Percentiles rank a stretch among this genome's conserved stretches.
phyloP scores from a whole-genome alignment of 2,113 vertebrate genomes.

The Bubalus kerabau region DNA sequence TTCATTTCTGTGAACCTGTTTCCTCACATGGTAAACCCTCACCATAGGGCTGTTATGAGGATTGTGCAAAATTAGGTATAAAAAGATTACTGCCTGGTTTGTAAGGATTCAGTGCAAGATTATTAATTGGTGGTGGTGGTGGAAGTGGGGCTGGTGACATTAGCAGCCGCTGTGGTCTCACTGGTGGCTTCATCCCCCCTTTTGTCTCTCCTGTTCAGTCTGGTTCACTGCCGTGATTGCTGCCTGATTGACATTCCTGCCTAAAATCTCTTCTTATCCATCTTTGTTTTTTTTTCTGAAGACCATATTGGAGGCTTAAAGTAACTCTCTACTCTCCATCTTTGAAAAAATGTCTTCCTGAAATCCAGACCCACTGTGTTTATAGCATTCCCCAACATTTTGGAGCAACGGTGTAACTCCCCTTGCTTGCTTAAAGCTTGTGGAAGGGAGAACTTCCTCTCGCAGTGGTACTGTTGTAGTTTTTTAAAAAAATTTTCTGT shows the following conservation, averaged over 20 bases:
- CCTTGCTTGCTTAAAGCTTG: neutral
- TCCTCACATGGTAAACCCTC: neutral
- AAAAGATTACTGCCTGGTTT: neutral
- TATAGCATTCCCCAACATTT: neutral
- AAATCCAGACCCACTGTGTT: neutral
- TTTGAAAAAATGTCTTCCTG: neutral
- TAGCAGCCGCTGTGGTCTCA: neutral
- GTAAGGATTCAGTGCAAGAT: neutral
- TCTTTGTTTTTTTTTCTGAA: neutral
- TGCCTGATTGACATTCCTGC: neutral
- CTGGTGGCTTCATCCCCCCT: accelerated
- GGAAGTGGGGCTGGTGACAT: accelerated
- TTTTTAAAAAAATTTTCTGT: neutral
- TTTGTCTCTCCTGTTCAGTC: neutral
- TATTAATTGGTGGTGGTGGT: neutral
- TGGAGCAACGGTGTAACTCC: accelerated
- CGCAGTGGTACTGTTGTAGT: neutral
- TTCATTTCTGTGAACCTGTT: neutral
- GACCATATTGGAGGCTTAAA: neutral
- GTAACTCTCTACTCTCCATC: neutral
- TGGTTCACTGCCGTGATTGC: neutral
- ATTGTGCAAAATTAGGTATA: neutral
- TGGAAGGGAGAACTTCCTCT: neutral
- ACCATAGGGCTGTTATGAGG: neutral
- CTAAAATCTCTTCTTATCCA: neutral